A percentile compares a stretch with the other conserved stretches of the same genome.
These are phyloP conservation scores for Lycia hirtaria DNA, from an alignment of 2,888 invertebrate species.

Conservation along the genomic window DNA sequence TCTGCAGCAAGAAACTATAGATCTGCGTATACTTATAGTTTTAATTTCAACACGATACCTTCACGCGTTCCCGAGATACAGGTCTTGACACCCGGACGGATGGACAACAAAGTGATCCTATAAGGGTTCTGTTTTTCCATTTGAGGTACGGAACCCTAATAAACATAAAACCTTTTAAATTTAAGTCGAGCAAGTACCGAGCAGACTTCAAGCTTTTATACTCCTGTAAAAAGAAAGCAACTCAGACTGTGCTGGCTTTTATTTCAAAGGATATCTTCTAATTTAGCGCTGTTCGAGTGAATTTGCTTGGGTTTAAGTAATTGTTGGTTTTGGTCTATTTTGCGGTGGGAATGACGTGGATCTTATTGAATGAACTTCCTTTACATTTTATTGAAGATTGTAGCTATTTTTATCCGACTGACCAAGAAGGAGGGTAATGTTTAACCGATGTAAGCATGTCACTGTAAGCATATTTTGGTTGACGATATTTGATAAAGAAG, in stretches of 20 bases:
- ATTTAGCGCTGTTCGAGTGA: conserved; percentile 17
- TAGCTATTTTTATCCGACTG: not conserved
- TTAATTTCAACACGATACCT: too few relatives aligned
- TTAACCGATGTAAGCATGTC: too few relatives aligned
- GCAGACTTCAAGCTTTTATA: conserved; percentile 33
- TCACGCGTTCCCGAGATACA: too few relatives aligned
- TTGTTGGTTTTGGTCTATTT: conserved; percentile 9
- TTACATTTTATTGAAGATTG: not conserved
- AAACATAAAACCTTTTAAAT: conserved; percentile 62
- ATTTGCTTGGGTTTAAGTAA: conserved; percentile 11
- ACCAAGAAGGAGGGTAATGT: too few relatives aligned
- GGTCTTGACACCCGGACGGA: too few relatives aligned
- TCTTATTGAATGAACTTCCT: not conserved
- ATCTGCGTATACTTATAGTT: too few relatives aligned
- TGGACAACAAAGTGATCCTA: too few relatives aligned
- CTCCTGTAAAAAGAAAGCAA: conserved; percentile 37
- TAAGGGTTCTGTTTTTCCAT: too few relatives aligned
- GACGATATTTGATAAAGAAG: too few relatives aligned
- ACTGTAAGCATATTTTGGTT: too few relatives aligned
- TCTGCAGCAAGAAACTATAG: too few relatives aligned
- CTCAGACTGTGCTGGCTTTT: conserved; percentile 33
- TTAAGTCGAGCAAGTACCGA: conserved; percentile 51
- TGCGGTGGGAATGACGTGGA: not conserved
- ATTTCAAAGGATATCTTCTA: conserved; percentile 29
- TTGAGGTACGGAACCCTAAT: too few relatives aligned